Base-by-base conservation (phyloP, 2,797 vertebrate genomes). In the Corythornis leucogaster region DNA sequence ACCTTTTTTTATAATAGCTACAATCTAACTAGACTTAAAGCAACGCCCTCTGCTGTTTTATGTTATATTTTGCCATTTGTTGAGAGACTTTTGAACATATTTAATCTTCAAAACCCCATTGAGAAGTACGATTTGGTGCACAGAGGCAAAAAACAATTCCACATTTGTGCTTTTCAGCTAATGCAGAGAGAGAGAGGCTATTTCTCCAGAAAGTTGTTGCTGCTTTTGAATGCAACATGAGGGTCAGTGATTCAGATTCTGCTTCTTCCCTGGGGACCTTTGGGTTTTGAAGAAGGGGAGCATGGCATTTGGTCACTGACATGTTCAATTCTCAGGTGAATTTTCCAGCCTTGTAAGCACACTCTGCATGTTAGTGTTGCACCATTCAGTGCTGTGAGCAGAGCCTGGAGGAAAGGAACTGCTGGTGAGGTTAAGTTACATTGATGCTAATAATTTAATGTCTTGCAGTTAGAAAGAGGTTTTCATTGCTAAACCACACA, bases 51-150 rank as follows among this genome's bases (percentile, higher is more conserved):
- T 85, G 58, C 80, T 88, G 55, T 62, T 94, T 92, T 87, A 87
- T 92, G 46, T 87, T 96, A 77, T 92, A 59, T 94, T 94, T 91
- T 92, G 59, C 74, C 75, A 92, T 92, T 96, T 89, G 50, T 81
- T 59, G 63, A 80, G 61, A 46, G 71, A 90, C 88, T 88, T 94
- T 83, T 91, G 51, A 94, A 88, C 0, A 1, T 69, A 71, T 80
- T 85, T 84, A 78, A 93, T 82, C 71, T 95, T 62, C 76, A 90
- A 92, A 94, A 92, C 50, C 55, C 74, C 30, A 54, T 38, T 81
- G 85, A 94, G 80, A 90, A 68, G n/a, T 35, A 54, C 0, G 4
- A 48, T 77, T 76, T 89, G 63, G 55, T 57, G 45, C 64, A 67
- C 59, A 66, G 88, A 90, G 71, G 70, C 51, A 77, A 92, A 78